These are phyloP conservation scores for Sesamia nonagrioides DNA, from an alignment of 1,140 invertebrate genomes.

Conservation along the genomic window DNA sequence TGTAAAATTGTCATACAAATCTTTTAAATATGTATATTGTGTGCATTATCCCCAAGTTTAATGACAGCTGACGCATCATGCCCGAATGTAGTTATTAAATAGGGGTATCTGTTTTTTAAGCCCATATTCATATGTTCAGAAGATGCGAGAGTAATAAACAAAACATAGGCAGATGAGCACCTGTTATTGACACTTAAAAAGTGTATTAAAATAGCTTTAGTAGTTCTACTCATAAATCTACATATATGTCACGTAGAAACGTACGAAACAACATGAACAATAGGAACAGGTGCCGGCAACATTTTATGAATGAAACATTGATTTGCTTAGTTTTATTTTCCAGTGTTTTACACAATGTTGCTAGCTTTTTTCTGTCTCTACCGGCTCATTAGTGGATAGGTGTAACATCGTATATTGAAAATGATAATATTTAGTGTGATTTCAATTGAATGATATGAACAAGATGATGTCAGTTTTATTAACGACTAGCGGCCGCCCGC, in stretches of 20 bases:
- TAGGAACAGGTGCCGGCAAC: constrained; percentile 7
- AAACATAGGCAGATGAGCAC: background rate
- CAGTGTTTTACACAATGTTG: background rate
- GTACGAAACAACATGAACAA: background rate
- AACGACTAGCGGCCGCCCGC: too few relatives aligned
- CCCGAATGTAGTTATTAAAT: too few relatives aligned
- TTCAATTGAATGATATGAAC: too few relatives aligned
- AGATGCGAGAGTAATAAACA: background rate
- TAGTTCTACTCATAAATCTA: constrained; percentile 2
- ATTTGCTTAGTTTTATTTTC: background rate
- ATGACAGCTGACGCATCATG: too few relatives aligned
- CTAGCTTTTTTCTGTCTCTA: background rate
- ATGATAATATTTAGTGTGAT: too few relatives aligned
- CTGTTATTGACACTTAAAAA: constrained; percentile 3
- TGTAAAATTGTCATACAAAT: background rate
- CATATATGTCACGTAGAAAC: background rate
- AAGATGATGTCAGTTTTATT: too few relatives aligned
- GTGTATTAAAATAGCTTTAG: constrained; percentile 1
- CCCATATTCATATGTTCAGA: too few relatives aligned
- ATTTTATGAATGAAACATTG: constrained; percentile 8
- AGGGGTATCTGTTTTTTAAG: too few relatives aligned
- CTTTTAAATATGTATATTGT: background rate
- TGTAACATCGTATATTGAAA: background rate
- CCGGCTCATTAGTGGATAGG: background rate
- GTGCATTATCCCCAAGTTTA: too few relatives aligned